Percentiles rank a stretch among this genome's conserved stretches.
phyloP scores from a whole-genome alignment of 2,888 invertebrate genomes.

The Tolmerus cingulatus region DNA sequence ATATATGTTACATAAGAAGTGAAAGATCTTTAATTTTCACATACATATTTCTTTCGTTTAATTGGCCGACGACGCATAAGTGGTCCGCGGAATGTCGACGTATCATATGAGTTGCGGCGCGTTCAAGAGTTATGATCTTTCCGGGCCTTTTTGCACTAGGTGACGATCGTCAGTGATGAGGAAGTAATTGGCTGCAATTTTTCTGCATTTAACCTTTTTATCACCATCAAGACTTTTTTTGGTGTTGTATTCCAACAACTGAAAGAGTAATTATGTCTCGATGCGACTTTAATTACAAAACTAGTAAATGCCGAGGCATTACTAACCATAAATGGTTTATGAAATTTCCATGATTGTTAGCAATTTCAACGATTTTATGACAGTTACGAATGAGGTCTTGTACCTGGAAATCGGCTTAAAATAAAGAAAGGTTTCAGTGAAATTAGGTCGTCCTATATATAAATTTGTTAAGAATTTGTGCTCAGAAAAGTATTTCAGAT shows the following conservation, averaged over 20 bases:
- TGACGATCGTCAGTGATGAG: background rate
- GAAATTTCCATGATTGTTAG: background rate
- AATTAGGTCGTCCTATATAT: background rate
- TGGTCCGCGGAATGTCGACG: background rate
- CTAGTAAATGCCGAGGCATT: background rate
- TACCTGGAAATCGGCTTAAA: background rate
- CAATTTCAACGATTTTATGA: background rate
- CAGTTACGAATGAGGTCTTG: background rate
- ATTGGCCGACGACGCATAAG: background rate
- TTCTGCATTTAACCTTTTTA: background rate
- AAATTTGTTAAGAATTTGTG: background rate
- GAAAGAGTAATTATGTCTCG: background rate
- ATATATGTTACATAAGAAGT: background rate
- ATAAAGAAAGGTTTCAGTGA: background rate
- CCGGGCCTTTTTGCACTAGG: background rate
- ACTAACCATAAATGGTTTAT: background rate
- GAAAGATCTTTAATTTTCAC: background rate
- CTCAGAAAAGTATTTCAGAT: background rate
- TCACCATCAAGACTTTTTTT: background rate
- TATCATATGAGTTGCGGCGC: background rate
- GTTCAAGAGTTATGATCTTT: background rate
- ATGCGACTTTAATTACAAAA: background rate
- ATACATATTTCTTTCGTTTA: background rate
- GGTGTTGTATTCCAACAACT: background rate
- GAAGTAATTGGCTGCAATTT: constrained; percentile 15